Evolutionary conservation across 2,113 vertebrate species (phyloP), one percentile per base, ranked within the genome.

Genomic region (Paratilapia polleni): DNA sequence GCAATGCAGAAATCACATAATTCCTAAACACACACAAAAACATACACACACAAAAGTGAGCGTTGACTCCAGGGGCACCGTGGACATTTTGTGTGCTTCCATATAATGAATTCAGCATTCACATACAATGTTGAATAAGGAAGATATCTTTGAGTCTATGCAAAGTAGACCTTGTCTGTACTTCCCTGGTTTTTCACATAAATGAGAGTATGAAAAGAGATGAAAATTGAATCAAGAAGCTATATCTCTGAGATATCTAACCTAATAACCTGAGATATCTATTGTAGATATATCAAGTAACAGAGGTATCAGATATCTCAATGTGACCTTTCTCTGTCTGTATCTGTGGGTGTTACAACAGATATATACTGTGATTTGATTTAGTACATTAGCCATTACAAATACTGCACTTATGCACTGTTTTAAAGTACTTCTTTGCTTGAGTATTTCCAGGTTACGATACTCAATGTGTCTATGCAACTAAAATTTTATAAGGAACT

Each of bases 1-100:
- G 96, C 90, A 97, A 87, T 2, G 68, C 78, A 10, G 90, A 92
- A 84, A 97, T 92, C 56, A 97, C 91, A 34, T 96, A 94, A 4
- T 81, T 87, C 94, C 97, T 97, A 41, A 73, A 77, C 31, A 81
- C 31, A 87, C 38, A 82, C 8, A 83, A 24, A 59, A 11, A 31
- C 57, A n/a, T n/a, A 77, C 22, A 52, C 34, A 41, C 8, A 41
- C 8, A 24, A 73, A 73, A 73, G 66, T 73, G 43, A 52, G 26
- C 47, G 52, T 52, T 52, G 66, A 52, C 68, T 54, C 47, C 47
- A 54, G 52, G 47, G 68, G 11, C 68, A n/a, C 47, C 4, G 17
- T 1, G 47, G 68, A 34, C 68, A 73, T 31, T 24, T 20, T 70
- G 24, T 28, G 24, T 70, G 17, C 17, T 52, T 31, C 66, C 43